phyloP scores from a whole-genome alignment of 2,888 invertebrate genomes.

The Idaea aversata region DNA sequence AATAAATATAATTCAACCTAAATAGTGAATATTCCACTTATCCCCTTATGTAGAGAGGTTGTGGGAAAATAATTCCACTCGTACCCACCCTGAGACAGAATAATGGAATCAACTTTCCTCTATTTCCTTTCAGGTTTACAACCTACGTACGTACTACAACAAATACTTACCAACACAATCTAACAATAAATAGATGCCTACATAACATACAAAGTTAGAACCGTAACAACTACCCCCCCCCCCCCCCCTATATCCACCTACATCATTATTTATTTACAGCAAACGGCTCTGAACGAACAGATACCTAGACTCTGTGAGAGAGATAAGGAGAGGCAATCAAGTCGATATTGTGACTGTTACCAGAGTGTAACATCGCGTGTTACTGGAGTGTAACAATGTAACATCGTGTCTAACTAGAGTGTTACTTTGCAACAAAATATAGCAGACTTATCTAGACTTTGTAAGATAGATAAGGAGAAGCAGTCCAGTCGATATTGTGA shows the following conservation, averaged over 20 bases:
- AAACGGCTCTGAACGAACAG: constrained; percentile 24
- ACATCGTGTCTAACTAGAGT: not conserved
- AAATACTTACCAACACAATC: not conserved
- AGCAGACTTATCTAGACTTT: too few relatives aligned
- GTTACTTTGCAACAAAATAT: too few relatives aligned
- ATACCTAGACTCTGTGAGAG: constrained; percentile 25
- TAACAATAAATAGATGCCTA: constrained; percentile 5
- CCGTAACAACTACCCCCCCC: constrained; percentile 21
- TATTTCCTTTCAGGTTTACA: too few relatives aligned
- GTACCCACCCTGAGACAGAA: too few relatives aligned
- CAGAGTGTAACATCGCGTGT: not conserved
- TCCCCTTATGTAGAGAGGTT: too few relatives aligned
- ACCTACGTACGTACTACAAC: not conserved
- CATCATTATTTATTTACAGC: constrained; percentile 44
- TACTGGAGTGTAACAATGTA: not conserved
- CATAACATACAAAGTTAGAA: constrained; percentile 17
- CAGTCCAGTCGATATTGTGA: too few relatives aligned
- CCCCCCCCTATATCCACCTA: constrained; percentile 31
- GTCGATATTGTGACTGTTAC: not conserved
- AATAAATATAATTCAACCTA: too few relatives aligned
- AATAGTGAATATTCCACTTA: too few relatives aligned
- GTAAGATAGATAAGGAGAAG: too few relatives aligned
- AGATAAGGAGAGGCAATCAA: constrained; percentile 13
- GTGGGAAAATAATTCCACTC: too few relatives aligned
- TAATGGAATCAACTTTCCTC: too few relatives aligned